Conservation (phyloP, 2,888 invertebrate species). For the Calameuta pallipes region DNA sequence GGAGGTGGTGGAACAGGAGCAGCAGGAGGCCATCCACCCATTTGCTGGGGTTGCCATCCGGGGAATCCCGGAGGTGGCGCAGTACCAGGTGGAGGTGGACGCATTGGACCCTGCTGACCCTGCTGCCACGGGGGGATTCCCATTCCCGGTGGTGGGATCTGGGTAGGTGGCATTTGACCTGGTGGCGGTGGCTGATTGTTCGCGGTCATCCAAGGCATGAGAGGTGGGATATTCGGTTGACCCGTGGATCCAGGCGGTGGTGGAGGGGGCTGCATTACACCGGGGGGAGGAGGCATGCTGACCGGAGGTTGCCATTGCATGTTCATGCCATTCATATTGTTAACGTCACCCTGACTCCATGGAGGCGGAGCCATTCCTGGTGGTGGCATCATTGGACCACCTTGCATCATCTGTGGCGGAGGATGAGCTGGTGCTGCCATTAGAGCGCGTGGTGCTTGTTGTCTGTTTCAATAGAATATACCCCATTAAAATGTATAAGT, state of each 20-base stretch:
- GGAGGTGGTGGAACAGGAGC: slow-evolving; percentile 70
- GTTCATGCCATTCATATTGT: slow-evolving; percentile 59
- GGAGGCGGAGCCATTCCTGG: slow-evolving; percentile 70
- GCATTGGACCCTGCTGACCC: slow-evolving; percentile 49
- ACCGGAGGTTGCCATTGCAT: slow-evolving; percentile 68
- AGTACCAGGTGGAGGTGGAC: slow-evolving; percentile 47
- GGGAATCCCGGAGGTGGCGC: slow-evolving; percentile 46
- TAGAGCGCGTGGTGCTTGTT: slow-evolving; percentile 74
- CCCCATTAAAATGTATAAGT: neutral
- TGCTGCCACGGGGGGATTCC: slow-evolving; percentile 62
- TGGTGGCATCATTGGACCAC: slow-evolving; percentile 66
- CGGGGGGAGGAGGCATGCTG: slow-evolving; percentile 68
- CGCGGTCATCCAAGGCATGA: slow-evolving; percentile 71
- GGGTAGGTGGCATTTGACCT: slow-evolving; percentile 57
- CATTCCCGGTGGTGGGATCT: slow-evolving; percentile 60
- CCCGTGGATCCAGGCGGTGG: slow-evolving; percentile 68
- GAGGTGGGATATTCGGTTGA: slow-evolving; percentile 68
- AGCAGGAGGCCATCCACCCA: slow-evolving; percentile 59
- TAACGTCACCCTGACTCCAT: slow-evolving; percentile 59
- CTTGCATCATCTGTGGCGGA: slow-evolving; percentile 65
- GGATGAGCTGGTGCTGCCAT: slow-evolving; percentile 72
- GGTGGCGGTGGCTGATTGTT: slow-evolving; percentile 66
- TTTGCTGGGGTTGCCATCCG: slow-evolving; percentile 56
- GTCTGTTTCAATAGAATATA: slow-evolving; percentile 46
- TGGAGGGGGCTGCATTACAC: slow-evolving; percentile 67